Percentiles rank a stretch among this genome's conserved stretches.
These are phyloP conservation scores for Drosophila bocqueti DNA, from an alignment of 1,140 invertebrate species.

Conservation along the genomic window DNA sequence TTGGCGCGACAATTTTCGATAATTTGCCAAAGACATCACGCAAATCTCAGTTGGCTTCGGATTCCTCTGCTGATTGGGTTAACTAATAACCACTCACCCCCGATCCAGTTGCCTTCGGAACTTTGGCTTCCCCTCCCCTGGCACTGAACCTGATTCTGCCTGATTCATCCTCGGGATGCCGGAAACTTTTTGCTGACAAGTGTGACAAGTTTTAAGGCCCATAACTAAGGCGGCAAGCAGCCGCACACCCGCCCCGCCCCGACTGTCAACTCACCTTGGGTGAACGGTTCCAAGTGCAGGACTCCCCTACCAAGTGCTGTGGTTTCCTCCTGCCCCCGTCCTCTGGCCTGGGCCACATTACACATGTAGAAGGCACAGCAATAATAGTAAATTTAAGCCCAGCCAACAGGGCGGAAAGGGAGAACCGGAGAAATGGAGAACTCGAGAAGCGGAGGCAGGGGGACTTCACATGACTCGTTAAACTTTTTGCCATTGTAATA, in stretches of 20 bases:
- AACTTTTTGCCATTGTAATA: slow-evolving; percentile 83
- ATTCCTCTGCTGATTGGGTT: slow-evolving; percentile 32
- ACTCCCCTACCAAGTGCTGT: slow-evolving; percentile 43
- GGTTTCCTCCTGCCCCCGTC: slow-evolving; percentile 40
- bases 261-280: slow-evolving; percentile 31
- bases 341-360: slow-evolving; percentile 60
- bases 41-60: slow-evolving; percentile 12
- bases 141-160: neutral
- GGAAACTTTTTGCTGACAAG: slow-evolving; percentile 69
- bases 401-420: slow-evolving; percentile 10
- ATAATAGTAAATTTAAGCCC: slow-evolving; percentile 73
- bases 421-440: neutral
- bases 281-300: slow-evolving; percentile 36
- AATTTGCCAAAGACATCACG: slow-evolving; percentile 44
- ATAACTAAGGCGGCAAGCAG: slow-evolving; percentile 53
- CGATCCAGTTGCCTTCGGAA: neutral
- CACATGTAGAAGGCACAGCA: slow-evolving; percentile 61
- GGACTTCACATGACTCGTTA: slow-evolving; percentile 75
- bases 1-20: slow-evolving; percentile 35
- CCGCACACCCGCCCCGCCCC: slow-evolving; percentile 1
- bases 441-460: neutral
- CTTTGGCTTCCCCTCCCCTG: slow-evolving; percentile 19
- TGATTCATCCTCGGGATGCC: slow-evolving; percentile 14
- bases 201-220: slow-evolving; percentile 77
- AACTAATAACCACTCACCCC: slow-evolving; percentile 26